A percentile compares a stretch with the other conserved stretches of the same genome.
Conservation (phyloP, 2,797 vertebrate genomes). For the Alectoris magna region DNA sequence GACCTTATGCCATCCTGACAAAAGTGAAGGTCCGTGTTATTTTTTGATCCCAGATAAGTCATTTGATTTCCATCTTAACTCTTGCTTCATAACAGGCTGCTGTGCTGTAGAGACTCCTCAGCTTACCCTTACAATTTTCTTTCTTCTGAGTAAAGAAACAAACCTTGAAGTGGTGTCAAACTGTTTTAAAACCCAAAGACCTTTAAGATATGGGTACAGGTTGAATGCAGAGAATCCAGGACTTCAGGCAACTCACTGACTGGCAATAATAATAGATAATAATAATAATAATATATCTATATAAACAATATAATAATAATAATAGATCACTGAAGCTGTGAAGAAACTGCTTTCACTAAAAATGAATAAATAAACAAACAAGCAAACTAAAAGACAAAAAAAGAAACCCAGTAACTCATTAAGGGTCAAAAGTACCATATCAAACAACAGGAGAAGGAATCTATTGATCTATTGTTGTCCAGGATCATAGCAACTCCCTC, state of each 20-base stretch:
- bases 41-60: background rate
- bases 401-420: background rate
- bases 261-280: background rate
- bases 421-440: background rate
- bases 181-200: background rate
- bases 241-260: background rate
- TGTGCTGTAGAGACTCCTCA: background rate
- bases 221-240: background rate
- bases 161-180: background rate
- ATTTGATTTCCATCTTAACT: background rate
- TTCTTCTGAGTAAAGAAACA: background rate
- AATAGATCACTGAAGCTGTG: background rate
- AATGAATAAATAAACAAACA: too few species aligned
- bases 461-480: background rate
- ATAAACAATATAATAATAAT: too few species aligned
- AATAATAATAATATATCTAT: too few species aligned
- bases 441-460: background rate
- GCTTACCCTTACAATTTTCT: background rate
- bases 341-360: background rate
- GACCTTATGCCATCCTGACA: background rate
- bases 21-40: background rate
- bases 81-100: background rate
- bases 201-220: background rate
- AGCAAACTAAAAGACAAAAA: background rate
- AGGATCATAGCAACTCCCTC: accelerated